phyloP scores from a whole-genome alignment of 2,888 invertebrate species.

The Sturmia bella region DNA sequence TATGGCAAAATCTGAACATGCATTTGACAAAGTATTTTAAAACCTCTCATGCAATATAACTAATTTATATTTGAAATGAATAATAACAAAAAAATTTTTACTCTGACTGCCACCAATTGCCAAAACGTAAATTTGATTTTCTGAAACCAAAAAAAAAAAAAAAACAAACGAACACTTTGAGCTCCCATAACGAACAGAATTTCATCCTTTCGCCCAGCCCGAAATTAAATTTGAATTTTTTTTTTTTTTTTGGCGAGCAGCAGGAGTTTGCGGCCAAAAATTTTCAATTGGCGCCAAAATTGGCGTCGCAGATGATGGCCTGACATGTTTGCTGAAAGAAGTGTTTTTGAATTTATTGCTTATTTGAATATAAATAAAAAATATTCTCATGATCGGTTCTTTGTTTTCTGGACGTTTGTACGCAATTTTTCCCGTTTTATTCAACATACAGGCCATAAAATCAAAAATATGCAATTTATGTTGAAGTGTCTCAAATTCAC shows the following conservation, averaged over 20 bases:
- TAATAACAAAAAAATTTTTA: too few species aligned
- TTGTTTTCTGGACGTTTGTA: background rate
- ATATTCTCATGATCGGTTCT: conserved; percentile 26
- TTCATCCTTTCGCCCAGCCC: conserved; percentile 27
- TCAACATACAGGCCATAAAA: background rate
- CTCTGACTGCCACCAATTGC: too few species aligned
- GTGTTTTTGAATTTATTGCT: conserved; percentile 42
- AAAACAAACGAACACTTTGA: too few species aligned
- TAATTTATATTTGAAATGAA: too few species aligned
- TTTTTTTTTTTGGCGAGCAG: too few species aligned
- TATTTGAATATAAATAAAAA: conserved; percentile 22
- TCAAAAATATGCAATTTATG: conserved; percentile 17
- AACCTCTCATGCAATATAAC: too few species aligned
- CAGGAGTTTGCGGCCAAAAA: conserved; percentile 41
- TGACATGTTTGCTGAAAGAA: background rate
- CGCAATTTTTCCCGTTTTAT: conserved; percentile 1
- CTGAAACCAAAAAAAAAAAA: too few species aligned
- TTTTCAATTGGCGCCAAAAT: conserved; percentile 47
- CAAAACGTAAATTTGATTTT: too few species aligned
- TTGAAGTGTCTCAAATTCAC: conserved; percentile 52
- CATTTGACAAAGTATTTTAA: too few species aligned
- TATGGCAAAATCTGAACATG: too few species aligned
- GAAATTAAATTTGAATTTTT: background rate
- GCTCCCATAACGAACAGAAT: background rate
- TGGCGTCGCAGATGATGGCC: conserved; percentile 6